Conservation (phyloP, 1,140 invertebrate species). For the Plodia interpunctella region DNA sequence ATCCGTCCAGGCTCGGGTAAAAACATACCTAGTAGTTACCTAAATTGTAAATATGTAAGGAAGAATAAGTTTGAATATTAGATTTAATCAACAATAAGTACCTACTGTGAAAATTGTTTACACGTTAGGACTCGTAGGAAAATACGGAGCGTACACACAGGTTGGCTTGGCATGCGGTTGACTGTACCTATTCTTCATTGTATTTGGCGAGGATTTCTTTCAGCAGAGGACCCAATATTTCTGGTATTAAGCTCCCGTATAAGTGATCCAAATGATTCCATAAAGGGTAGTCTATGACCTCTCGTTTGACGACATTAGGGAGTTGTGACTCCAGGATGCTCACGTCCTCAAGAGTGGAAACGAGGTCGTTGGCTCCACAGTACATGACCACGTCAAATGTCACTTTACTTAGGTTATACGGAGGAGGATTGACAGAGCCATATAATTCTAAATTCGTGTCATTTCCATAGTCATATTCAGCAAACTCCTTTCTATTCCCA, state of each 20-base stretch:
- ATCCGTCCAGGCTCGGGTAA: no score
- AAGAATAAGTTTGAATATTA: no score
- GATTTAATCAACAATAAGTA: no score
- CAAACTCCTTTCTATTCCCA: conserved; percentile 63
- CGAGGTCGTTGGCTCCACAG: conserved; percentile 78
- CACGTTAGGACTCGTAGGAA: no score
- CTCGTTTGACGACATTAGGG: conserved; percentile 51
- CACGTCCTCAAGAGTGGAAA: conserved; percentile 77
- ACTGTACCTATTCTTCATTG: background rate
- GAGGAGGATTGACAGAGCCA: conserved; percentile 68
- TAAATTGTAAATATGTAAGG: no score
- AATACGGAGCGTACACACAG: no score
- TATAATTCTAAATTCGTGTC: conserved; percentile 73
- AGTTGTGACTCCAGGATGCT: conserved; percentile 59
- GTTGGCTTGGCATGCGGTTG: no score
- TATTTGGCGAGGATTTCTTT: background rate
- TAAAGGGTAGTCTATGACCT: conserved; percentile 7
- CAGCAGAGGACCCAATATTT: background rate
- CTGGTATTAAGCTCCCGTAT: background rate
- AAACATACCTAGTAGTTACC: no score
- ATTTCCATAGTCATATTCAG: conserved; percentile 72
- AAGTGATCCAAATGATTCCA: background rate
- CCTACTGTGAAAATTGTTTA: no score
- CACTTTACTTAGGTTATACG: conserved; percentile 77
- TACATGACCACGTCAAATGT: conserved; percentile 77